Base-by-base conservation (phyloP, 2,888 invertebrate species). In the Deilephila elpenor region DNA sequence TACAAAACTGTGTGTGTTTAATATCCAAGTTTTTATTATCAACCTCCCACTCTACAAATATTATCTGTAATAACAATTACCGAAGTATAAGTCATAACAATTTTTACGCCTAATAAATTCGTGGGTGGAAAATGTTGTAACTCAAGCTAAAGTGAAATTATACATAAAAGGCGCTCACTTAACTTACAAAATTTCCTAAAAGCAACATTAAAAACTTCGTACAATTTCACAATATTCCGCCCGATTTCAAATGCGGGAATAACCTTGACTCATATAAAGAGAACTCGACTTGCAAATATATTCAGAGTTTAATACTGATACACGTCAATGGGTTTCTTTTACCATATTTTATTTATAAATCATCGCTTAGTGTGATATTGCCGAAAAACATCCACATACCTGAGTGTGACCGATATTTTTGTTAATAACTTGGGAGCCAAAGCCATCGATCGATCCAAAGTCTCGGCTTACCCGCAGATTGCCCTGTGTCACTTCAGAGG, bases 401-500 rank as follows among this genome's bases (percentile, higher is more conserved):
- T 67, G 64, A 14, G 14, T 44, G 20, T 20, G 20, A 20, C 5
- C 25, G 37, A 44, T 25, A 44, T 51, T 67, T 20, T 25, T 25
- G 25, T 25, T 25, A 25, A 25, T 25, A 25, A 25, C 1, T 25
- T 14, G 5, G 19, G 11, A 8, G 5, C 64, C 20, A 67, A 20
- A 5, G 67, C 44, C 62, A n/a, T 75, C 78, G 81, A 79, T 78
- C 82, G 79, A 71, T 60, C 72, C 84, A 88, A 89, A 87, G 88
- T 82, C 84, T 61, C 75, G 78, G 80, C 83, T 79, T 82, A 78
- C 29, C 20, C 71, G 78, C 85, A 86, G 84, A 85, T 87, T 82
- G 73, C 74, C 77, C 78, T 78, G 76, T 80, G 77, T 82, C 80
- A 79, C 78, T 78, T 78, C 74, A 74, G 78, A 83, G 80, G 75